Evolutionary conservation across 2,888 invertebrate genomes (phyloP).

Genomic region (Morpho achilles): DNA sequence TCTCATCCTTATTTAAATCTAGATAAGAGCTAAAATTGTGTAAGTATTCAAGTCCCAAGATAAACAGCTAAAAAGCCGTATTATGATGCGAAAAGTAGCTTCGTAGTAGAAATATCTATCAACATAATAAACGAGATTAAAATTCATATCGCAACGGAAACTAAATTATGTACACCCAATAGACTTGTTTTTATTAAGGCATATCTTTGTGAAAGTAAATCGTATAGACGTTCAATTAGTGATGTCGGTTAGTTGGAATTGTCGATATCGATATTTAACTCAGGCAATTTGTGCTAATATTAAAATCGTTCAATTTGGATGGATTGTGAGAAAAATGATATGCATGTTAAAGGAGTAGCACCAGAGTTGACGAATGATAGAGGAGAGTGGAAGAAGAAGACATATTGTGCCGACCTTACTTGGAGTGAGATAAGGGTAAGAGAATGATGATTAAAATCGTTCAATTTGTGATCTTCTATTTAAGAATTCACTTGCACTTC

Average conservation of each 20-base stretch:
- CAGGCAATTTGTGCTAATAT: too few relatives aligned
- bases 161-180: conserved; percentile 48
- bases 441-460: too few relatives aligned
- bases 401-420: too few relatives aligned
- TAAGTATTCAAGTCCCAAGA: neutral
- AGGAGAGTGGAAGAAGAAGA: too few relatives aligned
- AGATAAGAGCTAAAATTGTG: conserved; percentile 1
- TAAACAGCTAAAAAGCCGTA: conserved; percentile 8
- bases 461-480: too few relatives aligned
- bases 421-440: too few relatives aligned
- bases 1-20: neutral
- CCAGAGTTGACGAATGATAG: too few relatives aligned
- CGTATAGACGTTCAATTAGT: conserved; percentile 39
- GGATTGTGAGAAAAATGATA: too few relatives aligned
- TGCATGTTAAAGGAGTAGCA: too few relatives aligned
- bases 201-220: conserved; percentile 51
- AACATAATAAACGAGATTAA: conserved; percentile 24
- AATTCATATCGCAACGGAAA: conserved; percentile 28
- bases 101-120: conserved; percentile 10
- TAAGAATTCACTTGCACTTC: too few relatives aligned
- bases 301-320: too few relatives aligned
- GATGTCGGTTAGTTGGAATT: conserved; percentile 23
- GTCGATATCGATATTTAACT: too few relatives aligned
- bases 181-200: conserved; percentile 49
- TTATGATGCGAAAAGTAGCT: conserved; percentile 14